Conservation (phyloP, 2,113 vertebrate species). For the Fukomys damarensis region DNA sequence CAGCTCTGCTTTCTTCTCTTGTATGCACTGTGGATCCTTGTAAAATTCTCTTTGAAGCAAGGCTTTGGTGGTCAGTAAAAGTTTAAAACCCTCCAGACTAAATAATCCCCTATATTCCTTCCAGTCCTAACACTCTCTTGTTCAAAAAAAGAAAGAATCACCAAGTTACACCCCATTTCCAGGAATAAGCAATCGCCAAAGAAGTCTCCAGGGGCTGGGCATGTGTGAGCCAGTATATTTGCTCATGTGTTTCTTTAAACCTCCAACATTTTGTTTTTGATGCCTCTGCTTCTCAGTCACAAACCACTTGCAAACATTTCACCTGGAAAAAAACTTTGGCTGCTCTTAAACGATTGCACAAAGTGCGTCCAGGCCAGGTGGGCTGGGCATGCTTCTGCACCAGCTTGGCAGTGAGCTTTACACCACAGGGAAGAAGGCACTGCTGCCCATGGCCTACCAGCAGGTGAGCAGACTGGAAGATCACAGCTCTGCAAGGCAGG, state of each 20-base stretch:
- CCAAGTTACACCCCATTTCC: neutral
- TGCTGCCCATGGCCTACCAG: neutral
- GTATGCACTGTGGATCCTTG: neutral
- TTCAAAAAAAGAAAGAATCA: neutral
- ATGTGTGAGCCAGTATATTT: fast-evolving
- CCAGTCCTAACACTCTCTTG: neutral
- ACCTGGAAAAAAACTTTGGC: conserved; percentile 51
- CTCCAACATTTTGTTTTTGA: neutral
- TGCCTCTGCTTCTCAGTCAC: conserved; percentile 30
- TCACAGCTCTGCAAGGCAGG: neutral
- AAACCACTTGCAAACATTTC: conserved; percentile 52
- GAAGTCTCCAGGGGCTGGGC: neutral
- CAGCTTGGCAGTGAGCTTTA: neutral
- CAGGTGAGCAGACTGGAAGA: neutral
- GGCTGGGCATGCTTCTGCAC: neutral
- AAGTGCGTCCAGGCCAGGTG: conserved; percentile 22
- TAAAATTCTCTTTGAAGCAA: conserved; percentile 48
- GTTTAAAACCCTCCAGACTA: conserved; percentile 7
- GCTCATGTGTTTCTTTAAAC: neutral
- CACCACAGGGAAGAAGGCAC: neutral
- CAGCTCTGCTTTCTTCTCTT: neutral
- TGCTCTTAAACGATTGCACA: conserved; percentile 38
- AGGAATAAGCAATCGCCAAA: neutral
- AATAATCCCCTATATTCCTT: neutral
- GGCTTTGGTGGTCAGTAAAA: neutral